These are phyloP conservation scores for Ameiurus melas DNA, from an alignment of 2,113 vertebrate species.

Conservation along the genomic window DNA sequence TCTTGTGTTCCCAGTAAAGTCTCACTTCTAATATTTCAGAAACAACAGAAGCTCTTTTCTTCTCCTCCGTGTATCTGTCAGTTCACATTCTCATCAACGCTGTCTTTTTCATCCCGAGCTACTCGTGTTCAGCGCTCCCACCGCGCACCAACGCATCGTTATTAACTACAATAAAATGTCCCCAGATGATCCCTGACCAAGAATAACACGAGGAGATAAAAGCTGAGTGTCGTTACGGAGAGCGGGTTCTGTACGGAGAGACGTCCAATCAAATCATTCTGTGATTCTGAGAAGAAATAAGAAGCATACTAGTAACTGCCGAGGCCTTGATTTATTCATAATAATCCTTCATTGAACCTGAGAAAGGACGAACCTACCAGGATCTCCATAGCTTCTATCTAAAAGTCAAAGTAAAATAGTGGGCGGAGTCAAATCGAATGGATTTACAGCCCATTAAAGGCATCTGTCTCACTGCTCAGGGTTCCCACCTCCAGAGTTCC, in stretches of 20 bases:
- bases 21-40: neutral
- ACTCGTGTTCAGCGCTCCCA: slow-evolving; percentile 6
- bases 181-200: neutral
- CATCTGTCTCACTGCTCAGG: too few relatives aligned
- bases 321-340: neutral
- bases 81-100: slow-evolving; percentile 36
- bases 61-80: slow-evolving; percentile 26
- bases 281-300: neutral
- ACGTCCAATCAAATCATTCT: neutral
- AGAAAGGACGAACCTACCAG: neutral
- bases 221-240: too few relatives aligned
- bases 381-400: too few relatives aligned
- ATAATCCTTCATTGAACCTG: neutral
- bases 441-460: too few relatives aligned
- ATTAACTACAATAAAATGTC: slow-evolving; percentile 35
- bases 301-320: neutral
- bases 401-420: too few relatives aligned
- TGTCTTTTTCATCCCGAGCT: slow-evolving; percentile 11
- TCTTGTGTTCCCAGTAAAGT: neutral
- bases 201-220: slow-evolving; percentile 22
- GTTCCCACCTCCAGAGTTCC: too few relatives aligned
- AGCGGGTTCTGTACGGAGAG: neutral
- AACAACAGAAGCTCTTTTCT: slow-evolving; percentile 4
- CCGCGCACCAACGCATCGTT: neutral
- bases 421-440: too few relatives aligned